Conservation (phyloP, 2,888 invertebrate species). For the Clusia tigrina region DNA sequence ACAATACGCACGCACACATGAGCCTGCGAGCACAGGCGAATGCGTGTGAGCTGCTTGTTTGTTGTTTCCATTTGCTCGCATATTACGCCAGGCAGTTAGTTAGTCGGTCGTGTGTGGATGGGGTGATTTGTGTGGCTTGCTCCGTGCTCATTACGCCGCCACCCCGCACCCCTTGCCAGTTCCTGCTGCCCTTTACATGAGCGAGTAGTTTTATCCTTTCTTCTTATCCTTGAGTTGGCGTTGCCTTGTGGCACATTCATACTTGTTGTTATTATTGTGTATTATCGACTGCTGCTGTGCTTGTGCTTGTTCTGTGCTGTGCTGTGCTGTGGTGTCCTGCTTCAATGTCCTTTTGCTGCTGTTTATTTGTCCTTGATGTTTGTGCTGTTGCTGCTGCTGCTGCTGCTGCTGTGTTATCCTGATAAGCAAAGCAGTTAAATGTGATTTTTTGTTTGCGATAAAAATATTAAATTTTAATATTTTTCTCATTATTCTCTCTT, state of each 20-base stretch:
- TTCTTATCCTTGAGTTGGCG: slow-evolving; percentile 10
- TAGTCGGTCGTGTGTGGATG: slow-evolving; percentile 3
- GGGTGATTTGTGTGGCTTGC: slow-evolving; percentile 9
- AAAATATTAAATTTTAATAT: slow-evolving; percentile 56
- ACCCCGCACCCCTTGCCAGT: neutral
- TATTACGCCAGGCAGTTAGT: no score
- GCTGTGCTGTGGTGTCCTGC: neutral
- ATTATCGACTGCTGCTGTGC: slow-evolving; percentile 5
- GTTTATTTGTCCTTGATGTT: slow-evolving; percentile 5
- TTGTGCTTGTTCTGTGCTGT: neutral
- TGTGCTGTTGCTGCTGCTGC: slow-evolving; percentile 19
- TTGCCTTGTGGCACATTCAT: neutral
- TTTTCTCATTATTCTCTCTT: slow-evolving; percentile 33
- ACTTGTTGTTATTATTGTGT: slow-evolving; percentile 6
- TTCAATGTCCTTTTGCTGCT: neutral
- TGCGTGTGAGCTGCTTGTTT: slow-evolving; percentile 6
- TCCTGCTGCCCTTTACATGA: neutral
- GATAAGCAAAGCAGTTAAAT: slow-evolving; percentile 44
- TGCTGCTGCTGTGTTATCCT: slow-evolving; percentile 30
- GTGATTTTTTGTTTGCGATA: slow-evolving; percentile 50
- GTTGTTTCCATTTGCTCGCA: neutral
- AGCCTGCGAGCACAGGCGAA: slow-evolving; percentile 19
- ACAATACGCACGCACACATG: slow-evolving; percentile 23
- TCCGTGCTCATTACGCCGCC: neutral
- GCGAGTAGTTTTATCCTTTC: slow-evolving; percentile 9